phyloP scores from a whole-genome alignment of 2,113 vertebrate species.

The human region DNA sequence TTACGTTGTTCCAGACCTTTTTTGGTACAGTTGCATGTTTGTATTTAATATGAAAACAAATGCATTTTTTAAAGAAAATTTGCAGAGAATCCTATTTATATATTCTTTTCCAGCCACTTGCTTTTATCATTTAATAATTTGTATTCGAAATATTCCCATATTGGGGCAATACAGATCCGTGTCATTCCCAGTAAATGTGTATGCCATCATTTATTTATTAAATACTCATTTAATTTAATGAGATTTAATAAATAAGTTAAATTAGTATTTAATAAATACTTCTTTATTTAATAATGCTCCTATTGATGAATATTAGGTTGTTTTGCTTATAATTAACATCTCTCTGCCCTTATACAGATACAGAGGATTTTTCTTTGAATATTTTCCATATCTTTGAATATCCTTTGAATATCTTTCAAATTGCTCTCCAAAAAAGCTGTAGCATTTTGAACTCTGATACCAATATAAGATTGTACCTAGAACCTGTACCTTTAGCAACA shows the following conservation, averaged over 20 bases:
- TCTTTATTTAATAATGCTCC: neutral
- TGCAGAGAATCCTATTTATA: neutral
- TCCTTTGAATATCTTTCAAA: neutral
- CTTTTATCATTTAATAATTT: constrained; percentile 34
- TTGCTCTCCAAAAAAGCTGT: neutral
- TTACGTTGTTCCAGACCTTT: neutral
- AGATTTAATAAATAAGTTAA: no score
- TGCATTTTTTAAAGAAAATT: neutral
- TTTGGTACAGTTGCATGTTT: neutral
- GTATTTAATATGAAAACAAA: constrained; percentile 1
- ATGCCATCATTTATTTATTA: neutral
- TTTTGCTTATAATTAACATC: neutral
- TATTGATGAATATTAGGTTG: neutral
- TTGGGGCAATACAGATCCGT: neutral
- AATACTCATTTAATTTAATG: no score
- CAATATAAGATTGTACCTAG: neutral
- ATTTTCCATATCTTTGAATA: no score
- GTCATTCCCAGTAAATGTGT: neutral
- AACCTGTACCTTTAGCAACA: neutral
- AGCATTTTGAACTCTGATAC: neutral
- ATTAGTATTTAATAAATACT: no score
- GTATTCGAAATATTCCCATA: neutral
- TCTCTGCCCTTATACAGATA: neutral
- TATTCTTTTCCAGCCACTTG: constrained; percentile 11
- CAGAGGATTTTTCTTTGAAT: neutral